Base-by-base conservation (phyloP, 2,888 invertebrate species). In the Himalopsyche tibetana region DNA sequence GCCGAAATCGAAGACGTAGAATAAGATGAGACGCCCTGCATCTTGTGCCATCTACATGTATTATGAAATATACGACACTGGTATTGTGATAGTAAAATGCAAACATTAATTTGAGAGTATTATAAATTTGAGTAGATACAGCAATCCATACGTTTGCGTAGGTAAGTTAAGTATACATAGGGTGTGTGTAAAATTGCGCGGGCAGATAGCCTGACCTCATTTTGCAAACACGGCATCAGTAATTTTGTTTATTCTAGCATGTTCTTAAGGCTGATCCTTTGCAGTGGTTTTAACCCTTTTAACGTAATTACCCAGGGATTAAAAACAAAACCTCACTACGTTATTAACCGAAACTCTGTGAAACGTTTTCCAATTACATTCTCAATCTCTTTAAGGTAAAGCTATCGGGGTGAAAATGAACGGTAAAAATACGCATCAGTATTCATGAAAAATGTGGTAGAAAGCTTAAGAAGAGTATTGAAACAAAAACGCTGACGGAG, bases 401-500 rank as follows among this genome's bases (percentile, higher is more conserved):
- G 15, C 19, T 11, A 28, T 81, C 28, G 36, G n/a, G 81, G 51
- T 81, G 81, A 51, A 51, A 51, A 51, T 15, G 51, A 83, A 83
- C 28, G 28, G 63, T 38, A 40, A 36, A 83, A 83, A 83, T 17
- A 82, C 55, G 56, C 56, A 19, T 51, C 36, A 8, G n/a, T 86
- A 89, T 85, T 79, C 19, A 63, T 19, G 63, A 80, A 42, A 40
- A 79, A 84, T 86, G 82, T 83, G 85, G 83, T 84, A 40, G 6
- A n/a, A 63, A 11, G 45, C 63, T 89, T 90, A 92, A 88, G 91
- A 90, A 15, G 93, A 91, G 89, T 94, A 94, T 88, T 95, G 95
- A 91, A 96, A 97, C 5, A 97, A 91, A 82, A 96, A 94, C 15
- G 97, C 96, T 0, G 97, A 97, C 0, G 97, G 96, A 4, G 96